These are phyloP conservation scores for Albula goreensis DNA, from an alignment of 2,113 vertebrate genomes.

Conservation along the genomic window DNA sequence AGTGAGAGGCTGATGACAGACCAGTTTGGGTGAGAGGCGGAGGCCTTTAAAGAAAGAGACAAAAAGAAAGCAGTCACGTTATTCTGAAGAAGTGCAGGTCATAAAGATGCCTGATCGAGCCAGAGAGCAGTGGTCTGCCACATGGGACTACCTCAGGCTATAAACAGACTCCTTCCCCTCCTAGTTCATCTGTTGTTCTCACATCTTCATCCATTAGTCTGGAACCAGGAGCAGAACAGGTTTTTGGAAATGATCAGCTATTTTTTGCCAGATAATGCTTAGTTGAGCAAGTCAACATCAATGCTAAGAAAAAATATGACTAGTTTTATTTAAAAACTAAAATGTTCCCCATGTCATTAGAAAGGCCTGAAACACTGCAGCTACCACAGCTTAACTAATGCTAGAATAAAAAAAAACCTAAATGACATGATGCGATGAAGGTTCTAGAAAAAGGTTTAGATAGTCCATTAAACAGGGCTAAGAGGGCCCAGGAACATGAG, in stretches of 20 bases:
- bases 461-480: too few species aligned
- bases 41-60: not conserved
- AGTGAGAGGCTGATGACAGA: not conserved
- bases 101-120: not conserved
- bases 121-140: constrained; percentile 17
- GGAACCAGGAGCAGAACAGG: not conserved
- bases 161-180: not conserved
- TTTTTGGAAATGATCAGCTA: not conserved
- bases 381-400: too few species aligned
- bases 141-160: not conserved
- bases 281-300: not conserved
- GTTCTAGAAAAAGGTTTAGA: too few species aligned
- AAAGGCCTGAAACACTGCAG: too few species aligned
- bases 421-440: too few species aligned
- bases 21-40: not conserved
- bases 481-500: too few species aligned
- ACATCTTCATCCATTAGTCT: not conserved
- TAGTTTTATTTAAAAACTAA: too few species aligned
- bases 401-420: too few species aligned
- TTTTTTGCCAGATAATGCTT: not conserved
- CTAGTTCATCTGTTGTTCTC: not conserved
- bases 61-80: constrained; percentile 23
- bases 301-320: not conserved
- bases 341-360: too few species aligned
- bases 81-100: not conserved